These are phyloP conservation scores for Theristicus caerulescens DNA, from an alignment of 2,113 vertebrate genomes.

Conservation along the genomic window DNA sequence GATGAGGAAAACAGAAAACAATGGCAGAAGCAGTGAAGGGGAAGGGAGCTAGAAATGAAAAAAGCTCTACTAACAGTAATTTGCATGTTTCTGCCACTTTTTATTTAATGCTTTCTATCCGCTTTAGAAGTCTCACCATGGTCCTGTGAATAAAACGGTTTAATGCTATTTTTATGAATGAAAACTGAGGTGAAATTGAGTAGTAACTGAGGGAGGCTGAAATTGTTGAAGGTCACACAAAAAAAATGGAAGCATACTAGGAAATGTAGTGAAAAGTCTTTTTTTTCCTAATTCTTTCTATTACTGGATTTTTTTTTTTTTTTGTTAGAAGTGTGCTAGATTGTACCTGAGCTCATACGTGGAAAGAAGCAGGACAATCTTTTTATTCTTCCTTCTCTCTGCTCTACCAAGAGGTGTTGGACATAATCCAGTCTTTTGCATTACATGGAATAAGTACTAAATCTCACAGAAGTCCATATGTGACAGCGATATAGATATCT, in stretches of 20 bases:
- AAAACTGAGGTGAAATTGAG: neutral
- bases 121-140: neutral
- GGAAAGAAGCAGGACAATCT: neutral
- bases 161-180: neutral
- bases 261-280: neutral
- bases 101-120: neutral
- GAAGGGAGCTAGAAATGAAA: neutral
- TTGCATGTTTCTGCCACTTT: neutral
- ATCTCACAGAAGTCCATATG: neutral
- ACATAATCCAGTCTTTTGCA: neutral
- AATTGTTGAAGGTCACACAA: neutral
- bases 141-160: neutral
- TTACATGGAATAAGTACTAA: neutral
- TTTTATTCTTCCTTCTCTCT: neutral
- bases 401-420: neutral
- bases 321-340: neutral
- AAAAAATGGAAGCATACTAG: neutral
- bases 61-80: neutral
- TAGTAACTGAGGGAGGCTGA: neutral
- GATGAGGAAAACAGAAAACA: neutral
- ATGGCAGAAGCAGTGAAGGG: neutral
- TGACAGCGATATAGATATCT: neutral
- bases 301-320: neutral
- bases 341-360: fast-evolving
- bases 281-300: neutral